phyloP scores from a whole-genome alignment of 2,888 invertebrate species.

The Ceraclea dissimilis region DNA sequence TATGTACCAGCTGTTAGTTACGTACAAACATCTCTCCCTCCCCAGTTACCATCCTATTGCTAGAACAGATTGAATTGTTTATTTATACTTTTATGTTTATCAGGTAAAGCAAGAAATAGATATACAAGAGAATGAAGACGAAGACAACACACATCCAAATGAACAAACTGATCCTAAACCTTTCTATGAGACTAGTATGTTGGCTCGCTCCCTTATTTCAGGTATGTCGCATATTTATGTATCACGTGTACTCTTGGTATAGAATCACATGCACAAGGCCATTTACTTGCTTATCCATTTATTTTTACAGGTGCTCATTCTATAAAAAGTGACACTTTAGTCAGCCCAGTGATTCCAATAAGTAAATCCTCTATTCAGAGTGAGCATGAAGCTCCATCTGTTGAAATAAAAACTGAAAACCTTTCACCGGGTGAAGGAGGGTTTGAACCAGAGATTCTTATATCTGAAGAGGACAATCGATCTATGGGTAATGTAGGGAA shows the following conservation, averaged over 20 bases:
- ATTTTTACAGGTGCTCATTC: conserved; percentile 38
- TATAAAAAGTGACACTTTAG: conserved; percentile 40
- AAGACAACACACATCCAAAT: conserved; percentile 4
- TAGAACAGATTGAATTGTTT: not conserved
- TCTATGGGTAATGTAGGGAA: conserved; percentile 27
- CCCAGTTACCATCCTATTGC: too few relatives aligned
- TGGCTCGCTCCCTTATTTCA: conserved; percentile 45
- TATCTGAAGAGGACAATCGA: conserved; percentile 43
- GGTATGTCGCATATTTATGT: conserved; percentile 31
- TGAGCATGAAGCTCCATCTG: conserved; percentile 31
- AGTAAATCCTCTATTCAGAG: conserved; percentile 29
- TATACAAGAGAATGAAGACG: conserved; percentile 11
- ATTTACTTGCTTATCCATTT: not conserved
- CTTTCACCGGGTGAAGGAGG: conserved; percentile 41
- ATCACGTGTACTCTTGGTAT: conserved; percentile 4
- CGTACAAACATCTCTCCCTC: too few relatives aligned
- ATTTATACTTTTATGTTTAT: too few relatives aligned
- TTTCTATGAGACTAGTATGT: conserved; percentile 49
- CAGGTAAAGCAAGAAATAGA: conserved; percentile 23
- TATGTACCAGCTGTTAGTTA: too few relatives aligned
- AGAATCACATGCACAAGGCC: conserved; percentile 6
- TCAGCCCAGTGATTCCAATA: conserved; percentile 18
- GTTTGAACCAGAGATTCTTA: conserved; percentile 44
- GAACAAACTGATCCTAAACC: conserved; percentile 28
- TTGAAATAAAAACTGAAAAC: conserved; percentile 44